phyloP scores from a whole-genome alignment of 1,140 invertebrate genomes.

The Zaprionus ornatus region DNA sequence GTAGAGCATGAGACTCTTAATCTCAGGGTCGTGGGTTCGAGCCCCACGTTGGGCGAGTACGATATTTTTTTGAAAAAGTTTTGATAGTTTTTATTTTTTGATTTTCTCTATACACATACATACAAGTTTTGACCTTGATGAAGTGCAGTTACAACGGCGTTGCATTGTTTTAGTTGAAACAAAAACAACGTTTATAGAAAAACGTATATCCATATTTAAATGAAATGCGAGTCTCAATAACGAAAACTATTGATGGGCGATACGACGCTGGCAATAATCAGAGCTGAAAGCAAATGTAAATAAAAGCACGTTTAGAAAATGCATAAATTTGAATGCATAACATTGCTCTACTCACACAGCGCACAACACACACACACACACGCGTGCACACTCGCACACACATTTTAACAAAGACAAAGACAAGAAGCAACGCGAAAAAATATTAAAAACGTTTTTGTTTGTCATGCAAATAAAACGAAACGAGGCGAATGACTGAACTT shows the following conservation, averaged over 20 bases:
- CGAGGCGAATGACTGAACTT: constrained; percentile 69
- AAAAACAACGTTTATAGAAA: constrained; percentile 19
- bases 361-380: background rate
- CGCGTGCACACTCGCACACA: background rate
- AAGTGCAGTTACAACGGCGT: constrained; percentile 26
- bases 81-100: background rate
- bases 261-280: constrained; percentile 27
- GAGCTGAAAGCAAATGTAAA: constrained; percentile 45
- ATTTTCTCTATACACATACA: background rate
- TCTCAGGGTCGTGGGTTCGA: constrained; percentile 86
- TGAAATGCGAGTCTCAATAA: constrained; percentile 24
- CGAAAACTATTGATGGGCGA: constrained; percentile 27
- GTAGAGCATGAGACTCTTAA: constrained; percentile 97
- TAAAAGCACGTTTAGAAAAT: constrained; percentile 62
- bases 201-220: constrained; percentile 16
- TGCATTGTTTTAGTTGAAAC: constrained; percentile 35
- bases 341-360: constrained; percentile 19
- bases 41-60: constrained; percentile 30
- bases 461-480: constrained; percentile 62
- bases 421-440: constrained; percentile 31
- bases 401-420: background rate
- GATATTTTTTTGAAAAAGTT: constrained; percentile 83
- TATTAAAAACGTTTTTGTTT: constrained; percentile 53
- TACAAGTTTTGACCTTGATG: constrained; percentile 11
- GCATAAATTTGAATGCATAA: constrained; percentile 56